Conservation (phyloP, 2,797 vertebrate species). For the Myiotriccus ornatus region DNA sequence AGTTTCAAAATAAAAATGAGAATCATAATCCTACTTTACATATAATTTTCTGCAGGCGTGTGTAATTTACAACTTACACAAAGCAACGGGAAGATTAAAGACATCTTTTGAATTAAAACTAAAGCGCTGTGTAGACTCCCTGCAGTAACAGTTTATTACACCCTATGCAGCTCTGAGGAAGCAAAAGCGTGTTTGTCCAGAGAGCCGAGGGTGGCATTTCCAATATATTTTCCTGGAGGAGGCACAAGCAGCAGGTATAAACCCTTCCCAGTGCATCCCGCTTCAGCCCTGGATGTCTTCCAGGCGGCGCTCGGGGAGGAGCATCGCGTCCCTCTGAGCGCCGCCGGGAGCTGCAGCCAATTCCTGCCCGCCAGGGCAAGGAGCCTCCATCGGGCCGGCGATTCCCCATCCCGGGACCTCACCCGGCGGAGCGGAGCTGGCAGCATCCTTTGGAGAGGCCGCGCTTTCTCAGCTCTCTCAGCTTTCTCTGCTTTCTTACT, state of each 20-base stretch:
- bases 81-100: conserved; percentile 66
- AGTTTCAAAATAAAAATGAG: conserved; percentile 61
- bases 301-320: neutral
- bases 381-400: neutral
- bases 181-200: neutral
- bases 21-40: conserved; percentile 70
- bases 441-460: no score
- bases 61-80: conserved; percentile 68
- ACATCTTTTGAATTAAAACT: conserved; percentile 66
- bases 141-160: conserved; percentile 54
- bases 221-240: neutral
- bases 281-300: neutral
- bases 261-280: neutral
- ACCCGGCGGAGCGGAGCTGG: rapidly evolving
- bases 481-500: no score
- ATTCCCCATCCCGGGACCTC: rapidly evolving
- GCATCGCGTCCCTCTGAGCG: rapidly evolving
- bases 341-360: neutral
- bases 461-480: neutral
- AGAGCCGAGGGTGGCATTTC: neutral
- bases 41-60: conserved; percentile 64
- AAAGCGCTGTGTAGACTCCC: conserved; percentile 33
- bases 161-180: neutral
- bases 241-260: neutral
- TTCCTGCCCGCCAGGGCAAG: neutral